These are phyloP conservation scores for Mus spicilegus DNA, from an alignment of 2,113 vertebrate genomes.

Conservation along the genomic window DNA sequence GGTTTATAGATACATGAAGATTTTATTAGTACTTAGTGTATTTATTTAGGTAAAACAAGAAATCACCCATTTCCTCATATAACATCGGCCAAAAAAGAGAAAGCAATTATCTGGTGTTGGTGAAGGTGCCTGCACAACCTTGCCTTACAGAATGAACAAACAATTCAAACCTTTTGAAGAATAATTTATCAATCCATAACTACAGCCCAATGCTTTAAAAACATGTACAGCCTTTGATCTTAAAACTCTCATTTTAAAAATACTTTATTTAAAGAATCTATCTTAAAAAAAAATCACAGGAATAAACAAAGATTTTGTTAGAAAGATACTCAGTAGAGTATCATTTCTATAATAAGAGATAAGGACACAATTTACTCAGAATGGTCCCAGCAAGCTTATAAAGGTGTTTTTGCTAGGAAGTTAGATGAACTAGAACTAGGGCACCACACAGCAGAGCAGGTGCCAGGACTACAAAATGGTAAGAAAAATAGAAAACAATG, in stretches of 20 bases:
- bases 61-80: not conserved
- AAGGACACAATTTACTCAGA: not conserved
- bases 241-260: constrained; percentile 6
- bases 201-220: constrained; percentile 47
- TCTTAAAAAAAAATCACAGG: constrained; percentile 23
- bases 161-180: not conserved
- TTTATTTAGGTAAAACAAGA: constrained; percentile 43
- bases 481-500: constrained; percentile 39
- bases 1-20: not conserved
- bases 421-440: constrained; percentile 20
- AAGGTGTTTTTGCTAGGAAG: not conserved
- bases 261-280: constrained; percentile 23
- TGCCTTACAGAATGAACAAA: not conserved
- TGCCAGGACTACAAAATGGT: not conserved
- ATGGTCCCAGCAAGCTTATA: not conserved
- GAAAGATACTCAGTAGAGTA: not conserved
- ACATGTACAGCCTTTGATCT: not conserved
- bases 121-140: not conserved
- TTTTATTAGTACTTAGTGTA: constrained; percentile 46
- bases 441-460: not conserved
- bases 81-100: not conserved
- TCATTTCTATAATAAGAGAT: constrained; percentile 6
- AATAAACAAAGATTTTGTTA: constrained; percentile 42
- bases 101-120: not conserved
- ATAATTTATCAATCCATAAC: not conserved